Evolutionary conservation across 2,797 vertebrate species (phyloP), one percentile per base, ranked within the genome.

Genomic region (Macrochelys suwanniensis): DNA sequence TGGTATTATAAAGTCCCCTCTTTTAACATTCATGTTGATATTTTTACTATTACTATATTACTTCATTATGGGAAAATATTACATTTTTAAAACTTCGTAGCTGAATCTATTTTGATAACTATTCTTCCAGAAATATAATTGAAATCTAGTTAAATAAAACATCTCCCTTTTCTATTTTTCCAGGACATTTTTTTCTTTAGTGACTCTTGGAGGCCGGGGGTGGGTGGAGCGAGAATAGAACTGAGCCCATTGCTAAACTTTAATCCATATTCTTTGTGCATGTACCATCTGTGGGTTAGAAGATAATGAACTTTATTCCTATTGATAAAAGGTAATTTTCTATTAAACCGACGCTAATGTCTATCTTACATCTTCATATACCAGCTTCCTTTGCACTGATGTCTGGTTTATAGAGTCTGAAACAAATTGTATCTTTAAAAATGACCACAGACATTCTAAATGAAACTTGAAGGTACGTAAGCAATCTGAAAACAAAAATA

Each of bases 261-360:
- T 81, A 77, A 85, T 81, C 31, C 80, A 13, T 89, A 37, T 89
- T 71, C 59, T 91, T 71, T 89, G 59, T 95, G 57, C 61, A 31
- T 47, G 4, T 91, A 49, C 84, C 92, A 89, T 94, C 92, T 97
- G 94, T 56, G 74, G 65, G 87, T 87, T 96, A 87, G 89, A 96
- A 96, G 95, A 97, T 97, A 97, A 95, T 90, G 28, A 78, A 87
- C 83, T 97, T 96, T 82, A 88, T 94, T 97, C 74, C 61, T 94
- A 49, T 87, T 31, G 33, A 80, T 93, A 81, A 92, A 87, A 96
- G 85, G 51, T 87, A 77, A 93, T 84, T 87, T 92, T 94, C 85
- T 96, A 90, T 86, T 61, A 93, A 91, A 83, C 86, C 76, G 31
- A 57, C 28, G 82, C 78, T 92, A 81, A 56, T 2, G 0, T 94